Evolutionary conservation across 2,888 invertebrate genomes (phyloP).

Genomic region (Dryobotodes eremita): DNA sequence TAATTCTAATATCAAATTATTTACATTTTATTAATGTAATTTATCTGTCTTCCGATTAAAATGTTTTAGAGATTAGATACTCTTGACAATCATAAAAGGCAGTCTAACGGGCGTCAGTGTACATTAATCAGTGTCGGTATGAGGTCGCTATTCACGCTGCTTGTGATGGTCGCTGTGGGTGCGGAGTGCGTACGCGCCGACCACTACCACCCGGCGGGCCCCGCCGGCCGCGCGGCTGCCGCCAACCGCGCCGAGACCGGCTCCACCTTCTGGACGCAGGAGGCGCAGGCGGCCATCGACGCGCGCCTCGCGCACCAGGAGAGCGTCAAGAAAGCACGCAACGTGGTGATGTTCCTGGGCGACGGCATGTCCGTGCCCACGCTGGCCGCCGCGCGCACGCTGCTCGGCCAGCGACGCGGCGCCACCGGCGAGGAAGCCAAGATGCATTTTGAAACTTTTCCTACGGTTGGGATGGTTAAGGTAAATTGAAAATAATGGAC

Average conservation of each 20-base stretch:
- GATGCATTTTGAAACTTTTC: conserved; percentile 92
- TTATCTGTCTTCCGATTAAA: conserved; percentile 23
- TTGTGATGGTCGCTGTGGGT: conserved; percentile 6
- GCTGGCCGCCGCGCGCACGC: conserved; percentile 92
- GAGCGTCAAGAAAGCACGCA: conserved; percentile 74
- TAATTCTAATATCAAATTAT: conserved; percentile 1
- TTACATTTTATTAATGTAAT: conserved; percentile 4
- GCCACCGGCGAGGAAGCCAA: conserved; percentile 90
- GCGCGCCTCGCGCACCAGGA: conserved; percentile 71
- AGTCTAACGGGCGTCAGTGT: background rate
- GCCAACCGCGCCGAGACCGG: conserved; percentile 55
- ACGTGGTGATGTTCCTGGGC: conserved; percentile 93
- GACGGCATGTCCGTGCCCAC: conserved; percentile 94
- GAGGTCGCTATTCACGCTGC: conserved; percentile 35
- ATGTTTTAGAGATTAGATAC: conserved; percentile 39
- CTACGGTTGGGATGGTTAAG: conserved; percentile 91
- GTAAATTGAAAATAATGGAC: conserved; percentile 75
- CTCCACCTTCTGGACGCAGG: conserved; percentile 82
- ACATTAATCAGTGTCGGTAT: conserved; percentile 31
- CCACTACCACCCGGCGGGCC: conserved; percentile 55
- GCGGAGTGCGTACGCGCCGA: conserved; percentile 42
- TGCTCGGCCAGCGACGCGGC: conserved; percentile 91
- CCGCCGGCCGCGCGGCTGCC: background rate
- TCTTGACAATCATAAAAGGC: conserved; percentile 37
- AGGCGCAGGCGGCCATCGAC: conserved; percentile 83